phyloP scores from a whole-genome alignment of 2,888 invertebrate genomes.

The Chymomyza amoena region DNA sequence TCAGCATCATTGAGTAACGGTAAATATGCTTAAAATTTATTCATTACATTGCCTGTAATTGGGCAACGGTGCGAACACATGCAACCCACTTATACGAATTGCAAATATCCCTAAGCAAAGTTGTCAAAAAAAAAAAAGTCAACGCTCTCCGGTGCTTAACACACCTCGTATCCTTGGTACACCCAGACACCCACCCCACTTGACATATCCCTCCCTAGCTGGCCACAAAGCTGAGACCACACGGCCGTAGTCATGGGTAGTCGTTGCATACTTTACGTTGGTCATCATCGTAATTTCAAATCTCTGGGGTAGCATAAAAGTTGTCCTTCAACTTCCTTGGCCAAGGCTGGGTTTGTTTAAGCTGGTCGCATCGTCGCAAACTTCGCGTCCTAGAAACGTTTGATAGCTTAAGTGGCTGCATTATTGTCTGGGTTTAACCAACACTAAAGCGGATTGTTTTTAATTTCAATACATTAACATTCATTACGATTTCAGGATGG shows the following conservation, averaged over 20 bases:
- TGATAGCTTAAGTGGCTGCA: conserved; percentile 70
- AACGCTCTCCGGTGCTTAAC: conserved; percentile 31
- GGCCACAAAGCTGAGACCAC: conserved; percentile 44
- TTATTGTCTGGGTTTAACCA: conserved; percentile 70
- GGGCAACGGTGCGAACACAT: conserved; percentile 72
- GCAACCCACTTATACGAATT: conserved; percentile 68
- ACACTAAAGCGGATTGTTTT: conserved; percentile 76
- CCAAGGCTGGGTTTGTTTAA: conserved; percentile 24
- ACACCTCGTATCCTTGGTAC: conserved; percentile 21
- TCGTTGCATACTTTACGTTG: conserved; percentile 50
- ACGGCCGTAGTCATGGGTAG: conserved; percentile 35
- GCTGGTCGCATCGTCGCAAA: conserved; percentile 8
- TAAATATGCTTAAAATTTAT: conserved; percentile 59
- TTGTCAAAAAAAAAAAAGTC: conserved; percentile 32
- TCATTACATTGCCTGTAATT: conserved; percentile 58
- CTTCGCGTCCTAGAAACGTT: conserved; percentile 17
- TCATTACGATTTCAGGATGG: conserved; percentile 51
- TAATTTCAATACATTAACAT: conserved; percentile 66
- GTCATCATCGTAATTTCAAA: conserved; percentile 42
- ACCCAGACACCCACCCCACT: conserved; percentile 15
- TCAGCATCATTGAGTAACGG: conserved; percentile 37
- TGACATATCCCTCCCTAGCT: conserved; percentile 6
- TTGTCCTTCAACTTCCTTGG: conserved; percentile 59
- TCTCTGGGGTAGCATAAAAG: conserved; percentile 72
- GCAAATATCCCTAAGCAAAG: conserved; percentile 71